Base-by-base conservation (phyloP, 2,888 invertebrate genomes). In the Oscheius sp. region DNA sequence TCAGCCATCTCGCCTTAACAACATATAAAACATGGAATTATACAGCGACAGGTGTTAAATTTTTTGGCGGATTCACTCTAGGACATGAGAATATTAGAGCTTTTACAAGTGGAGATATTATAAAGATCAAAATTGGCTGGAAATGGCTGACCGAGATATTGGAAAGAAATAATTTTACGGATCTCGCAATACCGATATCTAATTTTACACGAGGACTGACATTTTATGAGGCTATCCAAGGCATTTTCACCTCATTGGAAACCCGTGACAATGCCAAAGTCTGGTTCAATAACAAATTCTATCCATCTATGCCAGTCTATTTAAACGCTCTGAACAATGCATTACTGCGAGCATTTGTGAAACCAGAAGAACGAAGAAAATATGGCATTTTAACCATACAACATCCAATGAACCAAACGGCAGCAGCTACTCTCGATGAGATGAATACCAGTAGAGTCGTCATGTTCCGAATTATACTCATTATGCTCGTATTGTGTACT, bases 251-350 rank as follows among this genome's bases (percentile, higher is more conserved):
- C 43, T 69, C 74, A 27, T 55, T 85, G 53, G 85, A 85, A 29
- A 75, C 73, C 12, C 61, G 70, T 18, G 78, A 84, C 27, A 79
- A 81, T 49, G 77, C 77, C 25, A 86, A 87, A 53, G 18, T 94
- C 27, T 95, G 95, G 95, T 95, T 93, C 90, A 94, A 95, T 90
- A 95, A 95, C 89, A 94, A 94, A 89, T 94, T 94, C 0, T 93
- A 94, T 91, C 93, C 93, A 86, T 91, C 95, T 0, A 90, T 93
- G 87, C 93, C 94, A 0, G 90, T 93, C 0, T 93, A 92, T 90
- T 89, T 94, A 13, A 86, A 82, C 69, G 66, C 81, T 23, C 69
- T 86, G 53, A 89, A 89, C 81, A 91, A 91, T 82, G 83, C 89
- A 18, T 35, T 83, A 25, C 49, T 81, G 45, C 12, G 83, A 52